These are phyloP conservation scores for Okamejei kenojei DNA, from an alignment of 2,797 vertebrate species.

Conservation along the genomic window DNA sequence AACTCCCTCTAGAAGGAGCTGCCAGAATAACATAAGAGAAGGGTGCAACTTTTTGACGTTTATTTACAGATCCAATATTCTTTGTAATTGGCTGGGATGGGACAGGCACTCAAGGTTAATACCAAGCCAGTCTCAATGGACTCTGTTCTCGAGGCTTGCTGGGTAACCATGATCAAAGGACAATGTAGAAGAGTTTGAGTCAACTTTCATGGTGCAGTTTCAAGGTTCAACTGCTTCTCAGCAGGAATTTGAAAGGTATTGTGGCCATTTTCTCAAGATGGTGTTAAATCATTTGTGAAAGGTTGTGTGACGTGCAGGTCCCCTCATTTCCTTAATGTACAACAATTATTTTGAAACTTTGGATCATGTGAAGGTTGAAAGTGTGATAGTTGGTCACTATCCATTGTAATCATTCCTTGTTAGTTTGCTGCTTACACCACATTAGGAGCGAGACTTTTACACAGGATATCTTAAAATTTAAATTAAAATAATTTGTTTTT, in stretches of 20 bases:
- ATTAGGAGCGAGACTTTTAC: conserved; percentile 12
- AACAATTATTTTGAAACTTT: conserved; percentile 9
- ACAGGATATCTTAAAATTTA: conserved; percentile 32
- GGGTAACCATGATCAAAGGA: background rate
- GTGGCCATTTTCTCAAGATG: background rate
- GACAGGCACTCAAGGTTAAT: background rate
- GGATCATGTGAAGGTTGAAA: background rate
- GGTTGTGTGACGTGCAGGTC: background rate
- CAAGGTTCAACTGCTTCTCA: background rate
- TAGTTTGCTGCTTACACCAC: conserved; percentile 24
- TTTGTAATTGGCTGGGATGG: background rate
- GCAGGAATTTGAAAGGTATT: background rate
- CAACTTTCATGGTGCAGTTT: background rate
- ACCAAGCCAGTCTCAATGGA: background rate
- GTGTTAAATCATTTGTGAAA: background rate
- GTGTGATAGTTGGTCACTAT: background rate
- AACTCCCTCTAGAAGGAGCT: background rate
- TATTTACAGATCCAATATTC: background rate
- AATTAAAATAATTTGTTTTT: conserved; percentile 26
- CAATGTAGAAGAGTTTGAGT: background rate
- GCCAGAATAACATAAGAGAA: background rate
- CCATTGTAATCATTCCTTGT: conserved; percentile 22
- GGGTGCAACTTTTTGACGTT: background rate
- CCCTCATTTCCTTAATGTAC: background rate
- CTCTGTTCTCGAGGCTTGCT: background rate